Evolutionary conservation across 2,113 vertebrate genomes (phyloP).

Genomic region (Brachyistius frenatus): DNA sequence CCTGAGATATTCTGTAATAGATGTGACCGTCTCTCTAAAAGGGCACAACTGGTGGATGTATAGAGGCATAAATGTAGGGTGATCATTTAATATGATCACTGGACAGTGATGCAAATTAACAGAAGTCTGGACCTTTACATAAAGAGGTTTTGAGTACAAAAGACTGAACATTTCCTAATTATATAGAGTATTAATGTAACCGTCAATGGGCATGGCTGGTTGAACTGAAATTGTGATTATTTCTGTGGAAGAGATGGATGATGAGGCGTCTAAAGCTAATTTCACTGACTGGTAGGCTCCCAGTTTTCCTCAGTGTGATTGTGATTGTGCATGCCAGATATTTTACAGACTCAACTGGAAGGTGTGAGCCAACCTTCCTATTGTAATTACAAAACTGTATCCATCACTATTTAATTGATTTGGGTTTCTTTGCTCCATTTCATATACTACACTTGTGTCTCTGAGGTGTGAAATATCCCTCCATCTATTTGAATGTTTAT

Average conservation of each 20-base stretch:
- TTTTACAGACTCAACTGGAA: background rate
- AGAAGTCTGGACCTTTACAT: background rate
- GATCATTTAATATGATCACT: conserved; percentile 16
- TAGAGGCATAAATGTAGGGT: background rate
- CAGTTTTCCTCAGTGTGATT: background rate
- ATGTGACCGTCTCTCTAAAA: conserved; percentile 27
- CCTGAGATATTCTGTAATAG: conserved; percentile 34
- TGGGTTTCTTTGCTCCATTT: background rate
- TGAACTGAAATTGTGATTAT: background rate
- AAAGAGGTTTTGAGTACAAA: background rate
- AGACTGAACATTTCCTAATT: background rate
- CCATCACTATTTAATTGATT: too few species aligned
- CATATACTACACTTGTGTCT: background rate
- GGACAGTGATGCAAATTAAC: background rate
- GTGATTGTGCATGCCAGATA: background rate
- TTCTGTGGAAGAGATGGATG: conserved; percentile 6
- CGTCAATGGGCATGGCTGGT: background rate
- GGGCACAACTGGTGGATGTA: conserved; percentile 5
- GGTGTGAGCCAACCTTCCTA: too few species aligned
- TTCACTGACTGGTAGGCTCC: background rate
- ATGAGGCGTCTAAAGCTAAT: background rate
- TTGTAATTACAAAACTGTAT: background rate
- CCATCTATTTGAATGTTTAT: background rate
- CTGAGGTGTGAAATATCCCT: background rate
- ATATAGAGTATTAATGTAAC: background rate